Evolutionary conservation across 2,113 vertebrate species (phyloP), one percentile per base, ranked within the genome.

Genomic region (Percina caprodes): DNA sequence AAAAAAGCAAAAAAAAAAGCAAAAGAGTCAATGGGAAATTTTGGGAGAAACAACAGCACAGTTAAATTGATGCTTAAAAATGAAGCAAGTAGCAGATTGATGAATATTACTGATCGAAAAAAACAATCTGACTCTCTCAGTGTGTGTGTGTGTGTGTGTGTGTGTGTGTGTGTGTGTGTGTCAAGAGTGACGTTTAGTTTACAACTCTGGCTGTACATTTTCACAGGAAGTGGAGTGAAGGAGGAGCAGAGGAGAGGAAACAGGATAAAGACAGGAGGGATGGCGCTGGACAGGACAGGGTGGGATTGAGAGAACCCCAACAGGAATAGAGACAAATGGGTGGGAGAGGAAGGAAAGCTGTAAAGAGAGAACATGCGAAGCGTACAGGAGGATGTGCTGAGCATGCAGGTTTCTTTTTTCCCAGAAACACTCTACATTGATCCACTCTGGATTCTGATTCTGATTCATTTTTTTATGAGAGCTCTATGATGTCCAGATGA

Each of bases 201-300:
- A 62, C 74, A 24, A 70, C 76, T 49, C 9, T 39, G 71, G 65
- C 81, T 92, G 89, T 86, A 73, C 85, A 69, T 84, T 87, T 82
- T 91, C 87, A 88, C 91, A 88, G 77, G 85, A 77, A 69, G 72
- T 52, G 59, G 45, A 58, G 67, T 14, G 80, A 58, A 66, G 78
- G 88, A 78, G 71, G 73, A 60, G 55, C 2, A 24, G 80, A 69
- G 77, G 61, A 68, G 76, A 73, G 74, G 89, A 79, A 71, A 77
- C 80, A 81, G 82, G 83, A 86, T 61, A 80, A 88, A 16, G 74
- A 74, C 55, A 86, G 88, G 84, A 84, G 86, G 84, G 72, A 67
- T 71, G 82, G 74, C 72, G 66, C 13, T 42, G 75, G 62, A 61
- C 67, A 67, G 87, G 83, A 80, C 51, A 73, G 78, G 77, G 77